A percentile compares a stretch with the other conserved stretches of the same genome.
Conservation (phyloP, 2,888 invertebrate species). For the Pelosia muscerda region DNA sequence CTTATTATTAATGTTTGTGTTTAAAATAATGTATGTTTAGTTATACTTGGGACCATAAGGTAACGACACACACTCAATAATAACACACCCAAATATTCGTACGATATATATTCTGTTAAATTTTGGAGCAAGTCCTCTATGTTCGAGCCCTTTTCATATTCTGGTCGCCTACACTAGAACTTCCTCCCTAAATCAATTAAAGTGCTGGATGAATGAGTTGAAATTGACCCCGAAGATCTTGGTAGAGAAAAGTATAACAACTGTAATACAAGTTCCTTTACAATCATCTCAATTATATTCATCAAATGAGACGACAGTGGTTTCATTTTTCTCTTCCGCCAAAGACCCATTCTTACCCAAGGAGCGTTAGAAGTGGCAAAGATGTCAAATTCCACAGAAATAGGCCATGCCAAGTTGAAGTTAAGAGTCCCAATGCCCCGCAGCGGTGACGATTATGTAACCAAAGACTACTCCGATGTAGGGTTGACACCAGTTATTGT, state of each 20-base stretch:
- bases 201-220: neutral
- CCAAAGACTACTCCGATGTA: conserved; percentile 68
- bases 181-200: neutral
- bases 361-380: conserved; percentile 65
- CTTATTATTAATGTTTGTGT: neutral
- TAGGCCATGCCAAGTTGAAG: conserved; percentile 82
- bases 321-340: conserved; percentile 27
- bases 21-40: neutral
- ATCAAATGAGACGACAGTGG: conserved; percentile 16
- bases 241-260: neutral
- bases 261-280: neutral
- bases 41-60: neutral
- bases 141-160: too few relatives aligned
- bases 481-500: conserved; percentile 58
- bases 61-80: neutral
- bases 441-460: conserved; percentile 79
- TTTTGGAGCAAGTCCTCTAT: too few relatives aligned
- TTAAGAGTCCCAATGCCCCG: conserved; percentile 79
- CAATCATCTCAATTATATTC: neutral
- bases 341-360: conserved; percentile 51
- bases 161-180: neutral
- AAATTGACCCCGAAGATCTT: neutral
- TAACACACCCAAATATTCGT: too few relatives aligned
- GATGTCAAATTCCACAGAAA: conserved; percentile 79
- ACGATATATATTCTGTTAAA: too few relatives aligned